phyloP scores from a whole-genome alignment of 2,113 vertebrate species.

The Lipophrys pholis region DNA sequence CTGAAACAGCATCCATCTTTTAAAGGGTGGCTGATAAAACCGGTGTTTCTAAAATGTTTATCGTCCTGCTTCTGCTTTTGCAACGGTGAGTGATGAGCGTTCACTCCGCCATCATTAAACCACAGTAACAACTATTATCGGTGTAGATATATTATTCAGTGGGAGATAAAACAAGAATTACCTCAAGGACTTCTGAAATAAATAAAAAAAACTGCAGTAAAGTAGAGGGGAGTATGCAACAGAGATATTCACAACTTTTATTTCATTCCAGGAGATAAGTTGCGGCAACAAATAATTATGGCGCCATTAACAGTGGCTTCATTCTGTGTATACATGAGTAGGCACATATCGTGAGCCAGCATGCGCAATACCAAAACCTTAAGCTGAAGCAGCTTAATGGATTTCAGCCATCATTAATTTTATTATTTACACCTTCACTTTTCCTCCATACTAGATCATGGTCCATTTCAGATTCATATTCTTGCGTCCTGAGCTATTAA shows the following conservation, averaged over 20 bases:
- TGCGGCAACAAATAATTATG: neutral
- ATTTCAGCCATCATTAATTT: neutral
- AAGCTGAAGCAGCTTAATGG: neutral
- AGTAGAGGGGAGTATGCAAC: neutral
- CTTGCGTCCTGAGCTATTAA: neutral
- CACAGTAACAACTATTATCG: too few species aligned
- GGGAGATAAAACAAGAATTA: too few species aligned
- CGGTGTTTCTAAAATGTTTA: neutral
- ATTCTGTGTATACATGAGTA: neutral
- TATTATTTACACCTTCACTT: slow-evolving; percentile 1
- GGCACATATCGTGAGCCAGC: neutral
- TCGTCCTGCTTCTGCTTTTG: neutral
- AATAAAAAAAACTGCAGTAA: neutral
- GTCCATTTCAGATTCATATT: neutral
- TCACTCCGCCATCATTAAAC: too few species aligned
- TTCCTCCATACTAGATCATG: neutral
- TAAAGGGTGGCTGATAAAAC: too few species aligned
- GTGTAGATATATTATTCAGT: too few species aligned
- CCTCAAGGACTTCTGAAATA: too few species aligned
- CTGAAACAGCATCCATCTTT: too few species aligned
- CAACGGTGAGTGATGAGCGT: neutral
- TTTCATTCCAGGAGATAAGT: neutral
- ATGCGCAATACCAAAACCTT: neutral
- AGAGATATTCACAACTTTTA: too few species aligned
- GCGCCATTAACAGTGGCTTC: neutral